Conservation (phyloP, 2,113 vertebrate genomes). For the Tupaia chinensis region DNA sequence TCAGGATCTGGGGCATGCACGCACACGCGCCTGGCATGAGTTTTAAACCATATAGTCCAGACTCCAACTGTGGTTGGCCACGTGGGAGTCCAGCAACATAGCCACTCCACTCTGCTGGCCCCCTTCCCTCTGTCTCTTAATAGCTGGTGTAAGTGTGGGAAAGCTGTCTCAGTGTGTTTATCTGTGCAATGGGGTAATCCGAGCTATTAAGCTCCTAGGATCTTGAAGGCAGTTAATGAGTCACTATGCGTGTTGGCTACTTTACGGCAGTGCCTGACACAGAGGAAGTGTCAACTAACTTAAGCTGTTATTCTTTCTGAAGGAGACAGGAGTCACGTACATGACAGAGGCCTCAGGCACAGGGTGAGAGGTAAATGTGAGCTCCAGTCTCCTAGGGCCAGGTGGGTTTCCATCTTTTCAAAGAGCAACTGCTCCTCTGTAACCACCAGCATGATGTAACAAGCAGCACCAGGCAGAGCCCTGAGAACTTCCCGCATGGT, state of each 20-base stretch:
- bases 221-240: fast-evolving
- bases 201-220: fast-evolving
- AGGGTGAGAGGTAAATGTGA: neutral
- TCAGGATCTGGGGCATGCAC: no score
- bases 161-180: fast-evolving
- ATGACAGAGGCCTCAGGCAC: fast-evolving
- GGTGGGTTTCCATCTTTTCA: neutral
- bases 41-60: no score
- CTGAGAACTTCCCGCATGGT: fast-evolving
- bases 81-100: no score
- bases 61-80: no score
- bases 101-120: neutral
- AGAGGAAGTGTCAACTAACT: fast-evolving
- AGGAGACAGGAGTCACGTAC: neutral
- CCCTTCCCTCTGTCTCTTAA: neutral
- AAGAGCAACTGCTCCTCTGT: fast-evolving
- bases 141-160: neutral
- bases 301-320: fast-evolving
- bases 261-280: fast-evolving
- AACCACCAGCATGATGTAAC: fast-evolving
- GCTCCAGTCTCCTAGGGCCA: neutral
- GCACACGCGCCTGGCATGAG: no score
- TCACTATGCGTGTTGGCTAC: fast-evolving
- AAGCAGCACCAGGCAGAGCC: fast-evolving
- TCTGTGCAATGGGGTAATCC: neutral